These are phyloP conservation scores for Linnaemya tessellans DNA, from an alignment of 2,888 invertebrate species.

Conservation along the genomic window DNA sequence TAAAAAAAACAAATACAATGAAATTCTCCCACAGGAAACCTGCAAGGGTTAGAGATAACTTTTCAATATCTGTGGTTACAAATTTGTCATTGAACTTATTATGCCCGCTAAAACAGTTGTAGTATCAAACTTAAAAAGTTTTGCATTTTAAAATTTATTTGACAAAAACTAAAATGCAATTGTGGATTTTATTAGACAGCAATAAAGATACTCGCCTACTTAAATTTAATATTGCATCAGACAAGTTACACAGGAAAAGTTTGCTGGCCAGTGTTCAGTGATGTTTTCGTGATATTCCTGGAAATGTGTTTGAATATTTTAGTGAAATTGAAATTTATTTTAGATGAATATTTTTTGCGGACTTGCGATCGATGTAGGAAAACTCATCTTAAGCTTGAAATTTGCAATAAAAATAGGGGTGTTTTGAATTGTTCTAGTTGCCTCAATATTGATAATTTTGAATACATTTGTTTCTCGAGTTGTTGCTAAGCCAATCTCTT, in stretches of 20 bases:
- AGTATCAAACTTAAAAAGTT: background rate
- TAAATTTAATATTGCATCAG: background rate
- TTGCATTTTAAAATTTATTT: conserved; percentile 15
- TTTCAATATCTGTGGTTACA: background rate
- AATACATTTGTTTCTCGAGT: too few relatives aligned
- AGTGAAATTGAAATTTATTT: too few relatives aligned
- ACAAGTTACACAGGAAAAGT: background rate
- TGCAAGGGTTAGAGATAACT: background rate
- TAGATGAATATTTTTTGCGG: too few relatives aligned
- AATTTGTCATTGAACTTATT: background rate
- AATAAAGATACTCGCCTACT: conserved; percentile 2
- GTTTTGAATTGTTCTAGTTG: too few relatives aligned
- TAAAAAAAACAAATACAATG: background rate
- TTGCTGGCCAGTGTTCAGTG: background rate
- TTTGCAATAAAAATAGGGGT: too few relatives aligned
- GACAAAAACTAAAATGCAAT: conserved; percentile 30
- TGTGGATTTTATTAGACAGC: background rate
- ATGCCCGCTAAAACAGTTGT: background rate
- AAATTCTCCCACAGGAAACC: background rate
- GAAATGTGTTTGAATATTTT: too few relatives aligned
- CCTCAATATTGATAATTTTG: too few relatives aligned
- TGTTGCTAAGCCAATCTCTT: too few relatives aligned
- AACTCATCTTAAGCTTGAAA: too few relatives aligned
- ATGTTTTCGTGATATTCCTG: too few relatives aligned
- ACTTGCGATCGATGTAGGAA: too few relatives aligned